Conservation (phyloP, 2,888 invertebrate genomes). For the Archips crataeganus region DNA sequence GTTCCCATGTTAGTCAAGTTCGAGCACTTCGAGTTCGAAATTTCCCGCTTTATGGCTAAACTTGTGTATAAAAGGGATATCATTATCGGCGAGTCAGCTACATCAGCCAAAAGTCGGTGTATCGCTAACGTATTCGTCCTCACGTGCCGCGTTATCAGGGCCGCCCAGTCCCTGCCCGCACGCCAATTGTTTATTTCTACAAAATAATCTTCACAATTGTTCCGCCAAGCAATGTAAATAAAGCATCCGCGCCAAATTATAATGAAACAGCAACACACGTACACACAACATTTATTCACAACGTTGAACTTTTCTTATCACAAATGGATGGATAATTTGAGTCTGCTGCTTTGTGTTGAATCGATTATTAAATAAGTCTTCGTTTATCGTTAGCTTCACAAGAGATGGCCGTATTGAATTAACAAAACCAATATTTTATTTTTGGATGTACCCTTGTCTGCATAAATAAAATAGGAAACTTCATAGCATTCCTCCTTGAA, state of each 20-base stretch:
- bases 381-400: too few species aligned
- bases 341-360: not conserved
- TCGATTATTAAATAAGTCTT: too few species aligned
- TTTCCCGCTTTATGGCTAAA: conserved; percentile 1
- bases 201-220: conserved; percentile 71
- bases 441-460: too few species aligned
- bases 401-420: too few species aligned
- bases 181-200: conserved; percentile 68
- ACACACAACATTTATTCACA: not conserved
- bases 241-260: not conserved
- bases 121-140: conserved; percentile 73
- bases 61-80: conserved; percentile 21
- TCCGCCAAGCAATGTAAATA: conserved; percentile 30
- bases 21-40: not conserved
- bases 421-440: too few species aligned
- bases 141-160: conserved; percentile 72
- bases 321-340: not conserved
- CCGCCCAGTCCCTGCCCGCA: conserved; percentile 56
- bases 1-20: not conserved
- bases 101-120: conserved; percentile 59
- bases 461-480: too few species aligned
- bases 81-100: conserved; percentile 26
- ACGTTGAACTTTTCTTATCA: not conserved
- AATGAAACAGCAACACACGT: not conserved
- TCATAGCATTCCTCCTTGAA: too few species aligned